Evolutionary conservation across 2,888 invertebrate species (phyloP).

Genomic region (Conomelus anceps): DNA sequence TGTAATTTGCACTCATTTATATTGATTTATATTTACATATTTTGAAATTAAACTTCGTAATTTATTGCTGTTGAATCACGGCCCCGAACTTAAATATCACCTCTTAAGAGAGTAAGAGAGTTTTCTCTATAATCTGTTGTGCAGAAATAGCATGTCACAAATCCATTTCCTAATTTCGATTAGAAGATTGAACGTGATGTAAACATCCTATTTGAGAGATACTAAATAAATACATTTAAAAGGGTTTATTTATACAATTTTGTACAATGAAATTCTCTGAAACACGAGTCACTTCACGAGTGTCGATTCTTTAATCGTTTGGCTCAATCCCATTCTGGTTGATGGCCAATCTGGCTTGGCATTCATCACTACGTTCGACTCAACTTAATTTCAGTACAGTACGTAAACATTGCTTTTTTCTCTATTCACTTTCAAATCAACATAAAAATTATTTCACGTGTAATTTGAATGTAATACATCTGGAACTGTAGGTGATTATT

Average conservation of each 20-base stretch:
- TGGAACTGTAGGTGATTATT: background rate
- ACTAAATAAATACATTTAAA: background rate
- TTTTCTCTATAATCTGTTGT: too few relatives aligned
- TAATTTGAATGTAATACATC: background rate
- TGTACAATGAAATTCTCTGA: background rate
- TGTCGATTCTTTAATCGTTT: background rate
- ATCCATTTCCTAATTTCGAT: background rate
- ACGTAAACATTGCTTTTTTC: background rate
- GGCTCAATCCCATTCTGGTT: background rate
- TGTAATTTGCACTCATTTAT: too few relatives aligned
- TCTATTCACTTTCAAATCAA: background rate
- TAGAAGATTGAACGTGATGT: background rate
- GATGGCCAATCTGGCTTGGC: background rate
- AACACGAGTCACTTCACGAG: background rate
- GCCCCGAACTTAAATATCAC: too few relatives aligned
- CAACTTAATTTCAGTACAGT: background rate
- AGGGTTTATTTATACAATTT: background rate
- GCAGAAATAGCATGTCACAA: background rate
- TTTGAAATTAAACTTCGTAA: too few relatives aligned
- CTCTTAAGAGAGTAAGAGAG: too few relatives aligned
- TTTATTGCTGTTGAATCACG: too few relatives aligned
- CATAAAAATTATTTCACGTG: background rate
- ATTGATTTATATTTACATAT: too few relatives aligned
- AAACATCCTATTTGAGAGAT: background rate
- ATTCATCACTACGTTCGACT: background rate